These are phyloP conservation scores for Bombus confusus DNA, from an alignment of 1,140 invertebrate species.

Conservation along the genomic window DNA sequence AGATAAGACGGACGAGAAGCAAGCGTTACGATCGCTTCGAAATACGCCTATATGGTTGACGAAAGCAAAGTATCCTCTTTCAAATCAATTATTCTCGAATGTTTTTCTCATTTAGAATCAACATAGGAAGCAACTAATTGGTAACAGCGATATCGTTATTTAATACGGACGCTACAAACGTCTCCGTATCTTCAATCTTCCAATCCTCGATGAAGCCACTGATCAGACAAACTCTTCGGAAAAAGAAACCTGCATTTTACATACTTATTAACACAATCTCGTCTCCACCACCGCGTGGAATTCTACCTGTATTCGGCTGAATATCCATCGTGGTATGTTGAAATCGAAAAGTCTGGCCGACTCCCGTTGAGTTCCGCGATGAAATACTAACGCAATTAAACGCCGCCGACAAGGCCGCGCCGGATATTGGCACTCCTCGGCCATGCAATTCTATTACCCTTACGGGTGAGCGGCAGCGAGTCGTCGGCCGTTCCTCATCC, in stretches of 20 bases:
- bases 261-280: not conserved
- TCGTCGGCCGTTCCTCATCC: conserved; percentile 52
- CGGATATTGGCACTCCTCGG: conserved; percentile 79
- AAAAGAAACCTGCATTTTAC: not conserved
- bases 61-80: not conserved
- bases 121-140: not conserved
- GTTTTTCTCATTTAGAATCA: not conserved
- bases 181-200: too few relatives aligned
- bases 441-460: conserved; percentile 77
- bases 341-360: conserved; percentile 59
- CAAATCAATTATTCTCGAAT: not conserved
- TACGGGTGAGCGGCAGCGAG: conserved; percentile 58
- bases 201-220: not conserved
- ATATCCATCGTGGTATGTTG: not conserved
- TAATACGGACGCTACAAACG: too few relatives aligned
- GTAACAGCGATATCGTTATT: not conserved
- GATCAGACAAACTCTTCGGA: not conserved
- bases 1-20: conserved; percentile 31
- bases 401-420: conserved; percentile 72
- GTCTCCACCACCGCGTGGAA: not conserved
- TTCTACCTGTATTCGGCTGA: not conserved
- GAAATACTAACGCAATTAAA: conserved; percentile 81
- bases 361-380: conserved; percentile 60
- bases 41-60: too few relatives aligned
- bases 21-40: not conserved